Conservation (phyloP, 2,797 vertebrate genomes). For the Chaetophractus vellerosus region DNA sequence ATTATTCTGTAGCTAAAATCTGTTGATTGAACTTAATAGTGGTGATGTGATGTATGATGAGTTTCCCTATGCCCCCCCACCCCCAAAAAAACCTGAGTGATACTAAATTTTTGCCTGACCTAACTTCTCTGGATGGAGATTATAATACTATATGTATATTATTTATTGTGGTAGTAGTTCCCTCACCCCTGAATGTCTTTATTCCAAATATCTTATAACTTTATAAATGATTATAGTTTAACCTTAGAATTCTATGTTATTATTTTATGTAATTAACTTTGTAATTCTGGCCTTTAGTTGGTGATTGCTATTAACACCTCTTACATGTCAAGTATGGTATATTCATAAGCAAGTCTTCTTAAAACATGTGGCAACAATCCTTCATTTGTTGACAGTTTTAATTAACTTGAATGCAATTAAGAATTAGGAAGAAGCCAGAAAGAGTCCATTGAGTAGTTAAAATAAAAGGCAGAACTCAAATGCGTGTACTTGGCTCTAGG, state of each 20-base stretch:
- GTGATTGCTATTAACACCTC: background rate
- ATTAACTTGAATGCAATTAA: constrained; percentile 40
- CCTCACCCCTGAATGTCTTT: constrained; percentile 4
- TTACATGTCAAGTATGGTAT: background rate
- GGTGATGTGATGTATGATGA: background rate
- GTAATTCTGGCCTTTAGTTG: constrained; percentile 27
- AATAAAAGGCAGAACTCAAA: background rate
- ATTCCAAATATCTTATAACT: constrained; percentile 42
- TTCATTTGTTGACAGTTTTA: constrained; percentile 38
- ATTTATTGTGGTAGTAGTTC: background rate
- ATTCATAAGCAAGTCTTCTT: background rate
- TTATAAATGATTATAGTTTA: constrained; percentile 14
- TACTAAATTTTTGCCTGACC: constrained; percentile 19
- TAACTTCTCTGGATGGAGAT: constrained; percentile 24
- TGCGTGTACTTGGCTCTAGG: background rate
- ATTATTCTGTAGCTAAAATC: constrained; percentile 46
- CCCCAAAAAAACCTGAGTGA: background rate
- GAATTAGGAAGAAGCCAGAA: constrained; percentile 40
- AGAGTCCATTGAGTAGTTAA: background rate
- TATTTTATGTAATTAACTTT: constrained; percentile 36
- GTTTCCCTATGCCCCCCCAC: background rate
- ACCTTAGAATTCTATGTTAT: constrained; percentile 51
- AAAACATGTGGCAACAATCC: background rate
- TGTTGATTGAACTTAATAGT: background rate
- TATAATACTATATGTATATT: background rate